Base-by-base conservation (phyloP, 2,888 invertebrate genomes). In the Limnephilus rhombicus region DNA sequence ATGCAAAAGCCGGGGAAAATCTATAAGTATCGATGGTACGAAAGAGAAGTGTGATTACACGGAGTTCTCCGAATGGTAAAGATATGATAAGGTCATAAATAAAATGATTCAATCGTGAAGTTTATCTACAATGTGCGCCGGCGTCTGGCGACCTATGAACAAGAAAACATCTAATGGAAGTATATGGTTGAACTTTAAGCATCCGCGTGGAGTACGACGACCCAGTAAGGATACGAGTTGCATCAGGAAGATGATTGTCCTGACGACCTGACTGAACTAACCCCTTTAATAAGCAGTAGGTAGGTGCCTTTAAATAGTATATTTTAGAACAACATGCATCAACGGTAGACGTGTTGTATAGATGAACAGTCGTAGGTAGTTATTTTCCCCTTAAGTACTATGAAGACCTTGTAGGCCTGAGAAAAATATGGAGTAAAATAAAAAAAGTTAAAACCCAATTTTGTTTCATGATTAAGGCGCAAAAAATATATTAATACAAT, bases 81-180 rank as follows among this genome's bases (percentile, higher is more conserved):
- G 37, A 89, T 80, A 68, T 87, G 87, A 87, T 87, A 87, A 87
- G 87, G 87, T 87, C 87, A 87, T 29, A 34, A 88, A 68, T 88
- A 31, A 34, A 80, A 37, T n/a, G 34, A 80, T 89, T 37, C 37
- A 89, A 89, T 89, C 80, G 13, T 45, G 49, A 37, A 24, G 68
- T 80, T 88, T 91, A 88, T 91, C 88, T 88, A 18, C 37, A 68
- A 80, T 82, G 83, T 82, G 49, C 82, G 91, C 91, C 88, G 91
- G 88, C 91, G 88, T 83, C 91, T 91, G 91, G 82, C 82, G 91
- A 91, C 49, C 91, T 91, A 87, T 91, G 91, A 81, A 82, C 53
- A 49, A 80, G 34, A 80, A 68, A 80, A 88, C n/a, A 68, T 49
- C 3, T 34, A 41, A 29, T 49, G 68, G 68, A 68, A 89, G 37